Evolutionary conservation across 2,113 vertebrate genomes (phyloP), one percentile per base, ranked within the genome.

Genomic region (Epinephelus fuscoguttatus): DNA sequence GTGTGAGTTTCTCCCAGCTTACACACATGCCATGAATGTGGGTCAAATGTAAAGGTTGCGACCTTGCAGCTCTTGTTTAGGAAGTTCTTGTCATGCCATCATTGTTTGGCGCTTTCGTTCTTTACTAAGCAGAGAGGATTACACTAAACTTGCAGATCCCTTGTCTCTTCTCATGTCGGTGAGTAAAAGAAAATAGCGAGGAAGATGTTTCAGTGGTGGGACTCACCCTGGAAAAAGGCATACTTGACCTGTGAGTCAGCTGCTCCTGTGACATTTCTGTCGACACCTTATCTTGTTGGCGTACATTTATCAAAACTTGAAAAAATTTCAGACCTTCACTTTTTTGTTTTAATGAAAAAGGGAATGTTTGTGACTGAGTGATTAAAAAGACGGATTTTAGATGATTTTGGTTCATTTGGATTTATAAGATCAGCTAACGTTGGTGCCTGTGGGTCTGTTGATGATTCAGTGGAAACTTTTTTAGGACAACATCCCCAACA

Each of bases 41-140:
- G 62, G 70, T 47, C 15, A 52, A 73, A 75, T 75, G 69, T 66
- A 60, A 75, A 88, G 80, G 84, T 80, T 19, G 64, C 52, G 55
- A 84, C 80, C 74, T 75, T 15, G 23, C 42, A 19, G 55, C 1
- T 23, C 59, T 79, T 8, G 50, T 77, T 79, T 42, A 37, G 56
- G 30, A 7, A 75, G 57, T 85, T 66, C 66, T 59, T 66, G 13
- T 70, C 70, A 62, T 78, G 37, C 79, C 18, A 0, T 23, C 11
- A 3, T 69, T 75, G 64, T 72, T 84, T 62, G 57, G 50, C 61
- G 53, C 67, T 78, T 80, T 60, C 50, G 57, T 52, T 75, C 68
- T 73, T 84, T 62, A 56, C 70, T 55, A 40, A 47, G 47, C 67
- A 27, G 1, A 42, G 63, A 77, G n/a, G 53, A 45, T 62, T 56